phyloP scores from a whole-genome alignment of 2,888 invertebrate genomes.

The Hirtodrosophila cameraria region DNA sequence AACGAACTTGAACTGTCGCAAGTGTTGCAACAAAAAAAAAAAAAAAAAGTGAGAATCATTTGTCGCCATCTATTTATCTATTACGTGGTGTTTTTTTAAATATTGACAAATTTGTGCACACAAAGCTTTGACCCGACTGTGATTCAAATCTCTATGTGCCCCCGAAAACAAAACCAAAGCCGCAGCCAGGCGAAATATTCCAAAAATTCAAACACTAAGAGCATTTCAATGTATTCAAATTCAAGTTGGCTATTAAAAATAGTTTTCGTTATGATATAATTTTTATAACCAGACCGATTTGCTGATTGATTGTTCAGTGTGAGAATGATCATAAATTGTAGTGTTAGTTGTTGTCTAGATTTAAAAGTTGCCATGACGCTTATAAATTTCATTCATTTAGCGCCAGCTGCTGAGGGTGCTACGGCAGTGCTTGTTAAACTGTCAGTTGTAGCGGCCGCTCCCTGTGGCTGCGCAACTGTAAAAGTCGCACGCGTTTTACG shows the following conservation, averaged over 20 bases:
- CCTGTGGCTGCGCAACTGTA: not conserved
- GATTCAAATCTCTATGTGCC: conserved; percentile 49
- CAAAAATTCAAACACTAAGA: conserved; percentile 44
- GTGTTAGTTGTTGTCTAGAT: conserved; percentile 13
- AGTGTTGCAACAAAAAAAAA: conserved; percentile 40
- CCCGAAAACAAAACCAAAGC: conserved; percentile 5
- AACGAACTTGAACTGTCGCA: conserved; percentile 73
- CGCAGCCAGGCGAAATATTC: conserved; percentile 38
- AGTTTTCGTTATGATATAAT: conserved; percentile 46
- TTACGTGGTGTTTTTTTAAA: conserved; percentile 40
- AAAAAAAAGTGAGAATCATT: conserved; percentile 48
- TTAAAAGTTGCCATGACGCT: conserved; percentile 42
- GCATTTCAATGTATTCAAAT: conserved; percentile 58
- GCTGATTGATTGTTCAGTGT: conserved; percentile 69
- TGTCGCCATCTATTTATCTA: conserved; percentile 47
- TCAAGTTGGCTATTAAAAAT: conserved; percentile 48
- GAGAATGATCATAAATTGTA: conserved; percentile 66
- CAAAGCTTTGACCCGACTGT: conserved; percentile 24
- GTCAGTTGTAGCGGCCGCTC: not conserved
- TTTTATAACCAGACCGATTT: conserved; percentile 47
- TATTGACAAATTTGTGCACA: conserved; percentile 71
- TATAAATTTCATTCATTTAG: conserved; percentile 23
- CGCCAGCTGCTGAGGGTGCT: conserved; percentile 23
- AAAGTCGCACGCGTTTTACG: conserved; percentile 5
- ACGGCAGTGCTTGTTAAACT: conserved; percentile 14